Evolutionary conservation across 37 sponge, comb jelly and placozoan species (phyloP).

Genomic region (Oscarella lobularis): DNA sequence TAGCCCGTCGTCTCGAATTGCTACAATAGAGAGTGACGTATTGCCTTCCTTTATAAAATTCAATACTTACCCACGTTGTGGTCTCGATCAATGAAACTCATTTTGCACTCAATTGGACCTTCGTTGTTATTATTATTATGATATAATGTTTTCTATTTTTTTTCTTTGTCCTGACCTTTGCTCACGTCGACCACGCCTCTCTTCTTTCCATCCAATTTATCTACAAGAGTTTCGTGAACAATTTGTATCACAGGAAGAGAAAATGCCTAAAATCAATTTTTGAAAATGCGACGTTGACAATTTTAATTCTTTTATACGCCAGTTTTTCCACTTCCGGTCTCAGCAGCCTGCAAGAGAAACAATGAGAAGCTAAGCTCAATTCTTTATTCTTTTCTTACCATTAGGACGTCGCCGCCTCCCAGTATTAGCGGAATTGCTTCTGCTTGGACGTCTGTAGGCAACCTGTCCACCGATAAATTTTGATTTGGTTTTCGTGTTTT

Average conservation of each 20-base stretch:
- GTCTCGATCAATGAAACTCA: conserved; percentile 41
- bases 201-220: conserved; percentile 28
- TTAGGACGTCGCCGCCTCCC: conserved; percentile 90
- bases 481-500: not conserved
- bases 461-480: conserved; percentile 14
- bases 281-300: not conserved
- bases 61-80: conserved; percentile 40
- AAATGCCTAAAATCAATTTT: conserved; percentile 47
- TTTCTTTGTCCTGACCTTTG: too few relatives aligned
- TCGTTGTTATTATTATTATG: too few relatives aligned
- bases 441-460: conserved; percentile 89
- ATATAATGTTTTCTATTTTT: too few relatives aligned
- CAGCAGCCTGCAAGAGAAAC: conserved; percentile 57
- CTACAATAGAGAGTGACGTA: conserved; percentile 14
- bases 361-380: not conserved
- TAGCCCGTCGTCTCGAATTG: conserved; percentile 73
- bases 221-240: conserved; percentile 63
- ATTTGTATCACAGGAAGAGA: conserved; percentile 87
- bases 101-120: not conserved
- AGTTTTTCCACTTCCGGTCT: conserved; percentile 93
- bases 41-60: conserved; percentile 5
- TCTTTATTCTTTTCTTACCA: conserved; percentile 27
- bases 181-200: too few relatives aligned
- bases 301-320: conserved; percentile 20
- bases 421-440: conserved; percentile 94